These are phyloP conservation scores for Caenorhabditis angaria DNA, from an alignment of 2,888 invertebrate species.

Conservation along the genomic window DNA sequence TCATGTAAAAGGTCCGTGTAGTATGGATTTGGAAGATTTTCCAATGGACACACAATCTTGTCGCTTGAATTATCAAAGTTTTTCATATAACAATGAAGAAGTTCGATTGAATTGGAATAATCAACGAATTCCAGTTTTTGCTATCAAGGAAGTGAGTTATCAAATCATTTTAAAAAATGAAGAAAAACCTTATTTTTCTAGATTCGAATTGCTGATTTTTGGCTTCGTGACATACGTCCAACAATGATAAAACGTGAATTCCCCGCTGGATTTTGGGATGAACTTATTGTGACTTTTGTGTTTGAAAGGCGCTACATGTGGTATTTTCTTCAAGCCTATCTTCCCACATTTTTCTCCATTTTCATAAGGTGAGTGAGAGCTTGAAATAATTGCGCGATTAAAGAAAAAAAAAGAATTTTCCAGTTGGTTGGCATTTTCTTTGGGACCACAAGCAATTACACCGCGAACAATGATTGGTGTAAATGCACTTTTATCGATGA, in stretches of 20 bases:
- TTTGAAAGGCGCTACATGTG: conserved; percentile 56
- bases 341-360: conserved; percentile 62
- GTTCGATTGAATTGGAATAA: conserved; percentile 55
- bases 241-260: conserved; percentile 46
- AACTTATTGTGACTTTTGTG: conserved; percentile 51
- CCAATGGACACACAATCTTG: conserved; percentile 63
- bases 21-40: conserved; percentile 61
- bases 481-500: conserved; percentile 61
- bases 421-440: conserved; percentile 59
- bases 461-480: conserved; percentile 64
- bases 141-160: conserved; percentile 39
- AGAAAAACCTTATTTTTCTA: conserved; percentile 10
- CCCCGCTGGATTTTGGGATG: conserved; percentile 58
- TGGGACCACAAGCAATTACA: conserved; percentile 59
- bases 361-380: conserved; percentile 51
- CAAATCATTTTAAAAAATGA: not conserved
- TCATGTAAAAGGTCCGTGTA: conserved; percentile 59
- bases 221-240: conserved; percentile 42
- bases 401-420: conserved; percentile 19
- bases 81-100: conserved; percentile 53
- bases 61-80: conserved; percentile 58
- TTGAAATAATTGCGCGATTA: not conserved
- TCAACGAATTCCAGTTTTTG: conserved; percentile 50
- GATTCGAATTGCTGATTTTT: conserved; percentile 52
- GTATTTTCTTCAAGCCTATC: conserved; percentile 61